Percentiles rank a stretch among this genome's conserved stretches.
phyloP scores from a whole-genome alignment of 92 coral and sea anemone species.

The Paramuricea clavata region DNA sequence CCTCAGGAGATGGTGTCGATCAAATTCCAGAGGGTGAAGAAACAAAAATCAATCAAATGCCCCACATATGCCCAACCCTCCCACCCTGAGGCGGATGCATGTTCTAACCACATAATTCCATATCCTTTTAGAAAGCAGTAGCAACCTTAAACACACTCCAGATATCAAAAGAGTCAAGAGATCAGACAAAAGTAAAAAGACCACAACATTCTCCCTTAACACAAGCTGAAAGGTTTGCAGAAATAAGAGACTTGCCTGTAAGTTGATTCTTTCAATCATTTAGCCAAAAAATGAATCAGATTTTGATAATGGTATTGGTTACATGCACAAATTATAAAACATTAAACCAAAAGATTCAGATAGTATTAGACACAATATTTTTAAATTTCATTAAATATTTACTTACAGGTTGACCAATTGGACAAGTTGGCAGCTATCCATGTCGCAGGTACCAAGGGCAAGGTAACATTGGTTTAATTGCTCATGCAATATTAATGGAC shows the following conservation, averaged over 20 bases:
- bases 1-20: too few species aligned
- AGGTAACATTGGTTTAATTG: slow-evolving; percentile 63
- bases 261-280: background rate
- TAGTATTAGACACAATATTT: too few species aligned
- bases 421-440: slow-evolving; percentile 87
- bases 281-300: background rate
- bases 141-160: slow-evolving; percentile 8
- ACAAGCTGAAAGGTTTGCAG: slow-evolving; percentile 25
- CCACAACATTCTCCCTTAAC: background rate
- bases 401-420: slow-evolving; percentile 78
- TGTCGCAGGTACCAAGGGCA: slow-evolving; percentile 98
- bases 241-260: slow-evolving; percentile 19
- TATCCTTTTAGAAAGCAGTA: background rate
- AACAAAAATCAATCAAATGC: too few species aligned
- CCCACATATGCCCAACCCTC: too few species aligned
- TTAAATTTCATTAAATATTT: too few species aligned
- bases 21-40: too few species aligned
- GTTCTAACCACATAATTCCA: too few species aligned
- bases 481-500: too few species aligned
- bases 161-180: background rate
- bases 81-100: too few species aligned
- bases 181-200: background rate
- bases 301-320: background rate
- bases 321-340: too few species aligned
- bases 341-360: too few species aligned